A percentile compares a stretch with the other conserved stretches of the same genome.
Evolutionary conservation across 2,113 vertebrate genomes (phyloP).

Genomic region (Ornithorhynchus anatinus): DNA sequence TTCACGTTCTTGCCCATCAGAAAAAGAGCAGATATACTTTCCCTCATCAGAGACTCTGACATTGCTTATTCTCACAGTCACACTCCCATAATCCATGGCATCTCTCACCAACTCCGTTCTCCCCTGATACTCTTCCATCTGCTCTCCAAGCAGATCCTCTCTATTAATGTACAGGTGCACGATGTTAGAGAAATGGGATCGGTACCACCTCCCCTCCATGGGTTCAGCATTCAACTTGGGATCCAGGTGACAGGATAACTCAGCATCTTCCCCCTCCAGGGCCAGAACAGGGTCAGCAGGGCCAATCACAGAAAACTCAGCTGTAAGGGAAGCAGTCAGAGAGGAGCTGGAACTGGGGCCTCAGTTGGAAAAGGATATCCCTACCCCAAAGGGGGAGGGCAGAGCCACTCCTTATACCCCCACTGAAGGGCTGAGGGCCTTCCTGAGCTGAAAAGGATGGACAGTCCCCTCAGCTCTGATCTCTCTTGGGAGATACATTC

Average conservation of each 20-base stretch:
- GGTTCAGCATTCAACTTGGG: not conserved
- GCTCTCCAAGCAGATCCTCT: not conserved
- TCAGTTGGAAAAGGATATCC: too few relatives aligned
- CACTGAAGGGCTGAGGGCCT: too few relatives aligned
- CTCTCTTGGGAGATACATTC: too few relatives aligned
- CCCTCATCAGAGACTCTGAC: not conserved
- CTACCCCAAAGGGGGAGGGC: too few relatives aligned
- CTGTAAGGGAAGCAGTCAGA: not conserved
- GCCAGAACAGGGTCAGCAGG: not conserved
- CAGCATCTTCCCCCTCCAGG: not conserved
- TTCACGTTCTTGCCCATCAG: not conserved
- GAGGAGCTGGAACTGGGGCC: too few relatives aligned
- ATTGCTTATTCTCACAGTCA: not conserved
- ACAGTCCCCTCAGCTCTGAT: too few relatives aligned
- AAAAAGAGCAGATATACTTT: not conserved
- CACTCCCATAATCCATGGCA: not conserved
- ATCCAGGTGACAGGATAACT: not conserved
- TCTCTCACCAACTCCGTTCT: not conserved
- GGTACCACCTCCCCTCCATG: not conserved
- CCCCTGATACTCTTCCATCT: not conserved
- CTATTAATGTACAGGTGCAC: not conserved
- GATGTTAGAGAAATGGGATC: accelerated
- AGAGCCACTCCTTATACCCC: too few relatives aligned
- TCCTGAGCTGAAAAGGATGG: too few relatives aligned
- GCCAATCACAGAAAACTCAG: too few relatives aligned